Percentiles rank a stretch among this genome's conserved stretches.
Evolutionary conservation across 2,113 vertebrate species (phyloP).

Genomic region (Murina feae): DNA sequence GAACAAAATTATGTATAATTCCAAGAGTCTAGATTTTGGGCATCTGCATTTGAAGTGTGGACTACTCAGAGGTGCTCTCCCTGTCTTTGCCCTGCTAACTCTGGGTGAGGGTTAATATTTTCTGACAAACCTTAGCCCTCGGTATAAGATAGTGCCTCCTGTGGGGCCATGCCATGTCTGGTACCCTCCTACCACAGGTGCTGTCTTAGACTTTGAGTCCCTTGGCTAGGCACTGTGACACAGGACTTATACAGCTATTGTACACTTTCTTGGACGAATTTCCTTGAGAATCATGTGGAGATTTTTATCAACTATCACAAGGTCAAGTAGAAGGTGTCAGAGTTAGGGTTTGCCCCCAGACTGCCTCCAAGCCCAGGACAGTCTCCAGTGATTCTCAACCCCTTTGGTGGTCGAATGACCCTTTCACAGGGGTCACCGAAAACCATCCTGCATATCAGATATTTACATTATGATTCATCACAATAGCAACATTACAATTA

Average conservation of each 20-base stretch:
- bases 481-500: too few relatives aligned
- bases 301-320: not conserved
- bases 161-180: fast-evolving
- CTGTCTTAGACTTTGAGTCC: not conserved
- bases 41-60: not conserved
- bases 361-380: not conserved
- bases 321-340: not conserved
- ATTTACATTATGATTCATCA: too few relatives aligned
- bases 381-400: too few relatives aligned
- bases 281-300: not conserved
- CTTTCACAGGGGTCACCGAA: too few relatives aligned
- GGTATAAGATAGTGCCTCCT: not conserved
- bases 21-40: not conserved
- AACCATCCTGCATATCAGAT: too few relatives aligned
- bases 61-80: not conserved
- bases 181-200: not conserved
- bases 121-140: not conserved
- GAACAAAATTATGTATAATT: not conserved
- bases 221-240: not conserved
- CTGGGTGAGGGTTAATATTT: not conserved
- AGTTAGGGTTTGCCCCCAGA: not conserved
- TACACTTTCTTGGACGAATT: not conserved
- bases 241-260: not conserved
- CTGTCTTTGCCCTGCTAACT: not conserved
- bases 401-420: too few relatives aligned